Evolutionary conservation across 2,113 vertebrate genomes (phyloP).

Genomic region (Suncus etruscus): DNA sequence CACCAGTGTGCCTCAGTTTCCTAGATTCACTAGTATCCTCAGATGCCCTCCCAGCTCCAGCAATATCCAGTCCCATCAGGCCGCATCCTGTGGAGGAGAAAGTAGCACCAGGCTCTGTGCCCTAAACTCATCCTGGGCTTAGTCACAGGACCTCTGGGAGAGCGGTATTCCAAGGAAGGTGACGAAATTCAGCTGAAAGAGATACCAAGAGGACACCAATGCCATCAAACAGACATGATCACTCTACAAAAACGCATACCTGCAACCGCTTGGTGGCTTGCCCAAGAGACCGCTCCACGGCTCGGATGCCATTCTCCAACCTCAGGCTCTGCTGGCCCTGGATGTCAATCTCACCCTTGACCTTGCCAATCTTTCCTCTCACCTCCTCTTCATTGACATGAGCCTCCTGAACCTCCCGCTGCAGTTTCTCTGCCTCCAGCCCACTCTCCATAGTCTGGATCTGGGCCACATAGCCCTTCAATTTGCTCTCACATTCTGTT

Average conservation of each 20-base stretch:
- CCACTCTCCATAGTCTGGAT: constrained; percentile 93
- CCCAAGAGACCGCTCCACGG: constrained; percentile 94
- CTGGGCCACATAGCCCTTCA: constrained; percentile 91
- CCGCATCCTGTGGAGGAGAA: too few relatives aligned
- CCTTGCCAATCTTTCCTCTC: constrained; percentile 92
- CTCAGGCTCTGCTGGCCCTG: constrained; percentile 95
- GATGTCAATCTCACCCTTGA: constrained; percentile 93
- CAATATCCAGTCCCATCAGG: too few relatives aligned
- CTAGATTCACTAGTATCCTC: too few relatives aligned
- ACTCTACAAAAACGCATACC: constrained; percentile 85
- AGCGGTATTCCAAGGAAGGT: too few relatives aligned
- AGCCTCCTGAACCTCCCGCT: constrained; percentile 91
- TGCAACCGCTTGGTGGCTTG: constrained; percentile 94
- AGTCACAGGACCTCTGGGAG: too few relatives aligned
- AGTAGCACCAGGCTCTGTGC: too few relatives aligned
- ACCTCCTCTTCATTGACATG: constrained; percentile 95
- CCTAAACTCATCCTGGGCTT: too few relatives aligned
- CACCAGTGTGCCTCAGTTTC: too few relatives aligned
- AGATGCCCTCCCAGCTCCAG: too few relatives aligned
- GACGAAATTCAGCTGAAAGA: too few relatives aligned
- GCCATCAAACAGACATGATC: too few relatives aligned
- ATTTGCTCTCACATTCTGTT: constrained; percentile 91
- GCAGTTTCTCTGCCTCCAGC: constrained; percentile 94
- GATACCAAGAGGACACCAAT: too few relatives aligned
- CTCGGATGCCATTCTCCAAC: constrained; percentile 95